Evolutionary conservation across 2,888 invertebrate genomes (phyloP).

Genomic region (Drepanosiphum platanoidis): DNA sequence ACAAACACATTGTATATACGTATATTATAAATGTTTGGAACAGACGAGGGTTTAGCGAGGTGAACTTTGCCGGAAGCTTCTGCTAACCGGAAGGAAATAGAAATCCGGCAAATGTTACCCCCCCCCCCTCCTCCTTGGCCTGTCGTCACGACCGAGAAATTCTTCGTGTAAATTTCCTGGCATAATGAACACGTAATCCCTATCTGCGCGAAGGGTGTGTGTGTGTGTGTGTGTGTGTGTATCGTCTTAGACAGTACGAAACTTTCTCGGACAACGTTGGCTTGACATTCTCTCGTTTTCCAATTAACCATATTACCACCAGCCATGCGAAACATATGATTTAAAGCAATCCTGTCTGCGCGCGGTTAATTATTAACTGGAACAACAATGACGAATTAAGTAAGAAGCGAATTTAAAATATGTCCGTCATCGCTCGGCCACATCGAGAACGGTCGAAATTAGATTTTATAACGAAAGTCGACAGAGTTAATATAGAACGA

Average conservation of each 20-base stretch:
- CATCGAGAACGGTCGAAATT: no score
- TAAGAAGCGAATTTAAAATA: neutral
- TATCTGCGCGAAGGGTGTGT: constrained; percentile 27
- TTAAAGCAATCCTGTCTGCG: constrained; percentile 19
- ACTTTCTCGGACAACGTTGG: constrained; percentile 43
- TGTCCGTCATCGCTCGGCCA: no score
- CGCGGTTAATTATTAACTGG: constrained; percentile 13
- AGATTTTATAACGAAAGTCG: no score
- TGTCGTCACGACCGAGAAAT: constrained; percentile 14
- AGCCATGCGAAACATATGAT: constrained; percentile 37
- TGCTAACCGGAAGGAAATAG: constrained; percentile 50
- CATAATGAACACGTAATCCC: constrained; percentile 51
- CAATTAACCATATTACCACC: constrained; percentile 47
- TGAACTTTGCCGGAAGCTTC: constrained; percentile 56
- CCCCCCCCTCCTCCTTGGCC: neutral
- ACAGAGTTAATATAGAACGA: no score
- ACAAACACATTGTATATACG: neutral
- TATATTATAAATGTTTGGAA: neutral
- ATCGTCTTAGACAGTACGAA: constrained; percentile 20
- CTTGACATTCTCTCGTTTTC: constrained; percentile 29
- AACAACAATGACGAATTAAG: constrained; percentile 13
- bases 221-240: no score
- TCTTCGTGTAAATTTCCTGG: constrained; percentile 55
- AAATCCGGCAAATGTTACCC: constrained; percentile 43
- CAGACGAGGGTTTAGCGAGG: constrained; percentile 54